Conservation (phyloP, 2,888 invertebrate genomes). For the Creontiades dilutus region DNA sequence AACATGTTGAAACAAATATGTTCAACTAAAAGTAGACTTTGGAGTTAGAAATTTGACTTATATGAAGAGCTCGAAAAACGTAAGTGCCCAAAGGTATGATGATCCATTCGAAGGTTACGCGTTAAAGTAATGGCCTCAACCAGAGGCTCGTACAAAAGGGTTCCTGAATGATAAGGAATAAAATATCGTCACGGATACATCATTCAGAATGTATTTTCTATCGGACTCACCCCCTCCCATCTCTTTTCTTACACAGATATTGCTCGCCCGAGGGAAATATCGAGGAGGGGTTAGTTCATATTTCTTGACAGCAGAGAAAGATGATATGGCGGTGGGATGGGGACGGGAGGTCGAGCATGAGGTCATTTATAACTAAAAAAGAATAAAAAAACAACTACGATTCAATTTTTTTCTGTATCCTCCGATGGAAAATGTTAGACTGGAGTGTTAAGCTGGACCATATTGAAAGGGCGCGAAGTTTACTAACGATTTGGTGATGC, state of each 20-base stretch:
- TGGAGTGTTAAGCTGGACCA: not conserved
- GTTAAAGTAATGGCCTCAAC: constrained; percentile 39
- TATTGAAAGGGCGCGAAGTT: no score
- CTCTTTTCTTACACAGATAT: constrained; percentile 43
- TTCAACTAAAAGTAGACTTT: no score
- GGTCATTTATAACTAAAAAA: constrained; percentile 63
- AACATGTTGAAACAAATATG: no score
- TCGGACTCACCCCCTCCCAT: constrained; percentile 8
- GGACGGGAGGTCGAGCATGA: not conserved
- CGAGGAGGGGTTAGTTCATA: constrained; percentile 58
- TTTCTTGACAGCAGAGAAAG: constrained; percentile 63
- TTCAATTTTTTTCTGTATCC: constrained; percentile 44
- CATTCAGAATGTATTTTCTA: constrained; percentile 69
- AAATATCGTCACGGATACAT: constrained; percentile 68
- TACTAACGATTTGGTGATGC: no score
- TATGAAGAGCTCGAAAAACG: not conserved
- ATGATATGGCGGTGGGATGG: constrained; percentile 39
- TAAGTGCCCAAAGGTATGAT: not conserved
- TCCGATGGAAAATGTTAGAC: not conserved
- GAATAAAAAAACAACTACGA: constrained; percentile 55
- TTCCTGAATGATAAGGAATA: constrained; percentile 65
- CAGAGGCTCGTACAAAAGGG: constrained; percentile 42
- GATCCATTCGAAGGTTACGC: constrained; percentile 9
- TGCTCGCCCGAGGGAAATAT: constrained; percentile 61
- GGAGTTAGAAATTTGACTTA: no score